Percentiles rank a stretch among this genome's conserved stretches.
Evolutionary conservation across 2,888 invertebrate genomes (phyloP).

Genomic region (Epinotia demarniana): DNA sequence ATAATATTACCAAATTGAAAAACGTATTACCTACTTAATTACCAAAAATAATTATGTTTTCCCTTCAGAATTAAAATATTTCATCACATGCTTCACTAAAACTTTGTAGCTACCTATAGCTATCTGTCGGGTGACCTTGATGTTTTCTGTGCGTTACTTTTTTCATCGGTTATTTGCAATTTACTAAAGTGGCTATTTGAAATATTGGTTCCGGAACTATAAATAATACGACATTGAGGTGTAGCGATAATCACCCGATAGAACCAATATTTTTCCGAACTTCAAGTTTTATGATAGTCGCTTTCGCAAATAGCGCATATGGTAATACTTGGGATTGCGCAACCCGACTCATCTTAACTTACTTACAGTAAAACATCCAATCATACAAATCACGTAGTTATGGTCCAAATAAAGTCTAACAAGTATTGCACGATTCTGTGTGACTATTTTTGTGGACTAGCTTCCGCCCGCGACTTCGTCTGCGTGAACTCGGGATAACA

Average conservation of each 20-base stretch:
- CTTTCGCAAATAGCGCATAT: background rate
- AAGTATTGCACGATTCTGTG: no score
- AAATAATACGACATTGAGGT: slow-evolving; percentile 1
- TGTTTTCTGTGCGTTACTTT: background rate
- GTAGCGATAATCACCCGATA: background rate
- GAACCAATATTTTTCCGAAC: background rate
- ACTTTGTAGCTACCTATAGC: background rate
- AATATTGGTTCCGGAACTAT: background rate
- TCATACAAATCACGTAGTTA: no score
- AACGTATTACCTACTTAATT: no score
- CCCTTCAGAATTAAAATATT: background rate
- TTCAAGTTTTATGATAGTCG: background rate
- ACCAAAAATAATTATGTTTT: background rate
- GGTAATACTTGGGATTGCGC: no score
- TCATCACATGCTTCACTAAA: background rate
- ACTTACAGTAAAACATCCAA: no score
- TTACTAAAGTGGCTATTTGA: background rate
- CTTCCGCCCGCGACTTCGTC: no score
- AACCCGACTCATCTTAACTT: no score
- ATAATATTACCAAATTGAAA: no score
- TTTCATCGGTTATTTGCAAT: background rate
- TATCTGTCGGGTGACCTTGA: background rate
- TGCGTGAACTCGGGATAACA: no score
- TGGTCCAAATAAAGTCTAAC: no score
- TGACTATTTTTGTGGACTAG: no score